Evolutionary conservation across 35 echinoderm and acorn worm species (phyloP), one percentile per base, ranked within the genome.

Genomic region (Patiria miniata): DNA sequence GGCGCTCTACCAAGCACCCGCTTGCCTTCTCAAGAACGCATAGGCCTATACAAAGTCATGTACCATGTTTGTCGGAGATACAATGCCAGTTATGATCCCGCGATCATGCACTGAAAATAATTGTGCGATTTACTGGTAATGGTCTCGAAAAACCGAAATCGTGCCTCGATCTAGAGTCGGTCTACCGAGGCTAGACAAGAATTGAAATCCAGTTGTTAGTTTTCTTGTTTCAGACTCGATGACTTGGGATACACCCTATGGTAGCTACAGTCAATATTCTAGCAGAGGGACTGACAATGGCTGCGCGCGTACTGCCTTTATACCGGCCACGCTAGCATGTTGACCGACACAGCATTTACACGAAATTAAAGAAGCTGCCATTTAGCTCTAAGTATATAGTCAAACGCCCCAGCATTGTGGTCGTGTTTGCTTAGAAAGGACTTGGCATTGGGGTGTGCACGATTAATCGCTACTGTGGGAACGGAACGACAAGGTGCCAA

Each of bases 291-390:
- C 34, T n/a, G 65, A 73, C 65, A 73, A 73, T 73, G 29, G 26
- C 8, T 14, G 65, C 19, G 65, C 29, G 65, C 65, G 65, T 30
- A 73, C 65, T 32, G 15, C 65, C 26, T 47, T 47, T 47, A 47
- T 73, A 23, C 65, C 26, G 21, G 23, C 65, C 65, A 32, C 65
- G 29, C 21, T 3, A 30, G 65, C 65, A 30, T 73, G 65, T 73
- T 73, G 65, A 73, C 65, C 65, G 29, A 73, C 65, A 73, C 65
- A 26, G 65, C 34, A 73, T 73, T 73, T 73, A 73, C 65, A 73
- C 65, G 65, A 73, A 73, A 73, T 73, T 73, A 73, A 73, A 73
- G 65, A 73, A 26, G 65, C 65, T 73, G 14, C 26, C 29, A 28
- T 73, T 36, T 73, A 73, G 21, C 26, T 10, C 65, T 73, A 73